A percentile compares a stretch with the other conserved stretches of the same genome.
phyloP scores from a whole-genome alignment of 1,140 invertebrate genomes.

The Gryllus bimaculatus region DNA sequence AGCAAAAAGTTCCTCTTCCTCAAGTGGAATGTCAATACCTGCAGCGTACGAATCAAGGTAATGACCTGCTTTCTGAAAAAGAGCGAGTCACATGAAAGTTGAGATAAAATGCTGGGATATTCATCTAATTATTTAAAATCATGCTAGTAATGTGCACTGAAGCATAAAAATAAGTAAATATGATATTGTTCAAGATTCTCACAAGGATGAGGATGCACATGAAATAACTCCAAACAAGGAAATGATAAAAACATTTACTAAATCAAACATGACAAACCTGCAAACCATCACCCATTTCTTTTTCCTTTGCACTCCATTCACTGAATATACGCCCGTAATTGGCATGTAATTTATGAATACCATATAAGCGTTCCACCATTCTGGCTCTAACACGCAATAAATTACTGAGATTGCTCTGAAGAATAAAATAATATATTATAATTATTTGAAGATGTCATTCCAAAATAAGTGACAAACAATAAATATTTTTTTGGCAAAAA shows the following conservation, averaged over 20 bases:
- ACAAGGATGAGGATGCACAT: no score
- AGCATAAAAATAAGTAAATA: background rate
- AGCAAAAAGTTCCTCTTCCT: constrained; percentile 72
- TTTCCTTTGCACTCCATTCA: constrained; percentile 78
- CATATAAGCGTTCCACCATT: constrained; percentile 66
- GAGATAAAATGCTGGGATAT: constrained; percentile 9
- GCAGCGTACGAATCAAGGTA: constrained; percentile 69
- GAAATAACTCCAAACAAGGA: no score
- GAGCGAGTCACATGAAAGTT: background rate
- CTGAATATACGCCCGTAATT: constrained; percentile 76
- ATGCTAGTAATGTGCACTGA: background rate
- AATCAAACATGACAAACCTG: constrained; percentile 37
- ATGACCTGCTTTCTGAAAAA: constrained; percentile 49
- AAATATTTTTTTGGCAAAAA: background rate
- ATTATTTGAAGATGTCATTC: background rate
- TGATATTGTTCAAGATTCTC: no score
- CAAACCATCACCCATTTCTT: constrained; percentile 70
- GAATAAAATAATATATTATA: constrained; percentile 20
- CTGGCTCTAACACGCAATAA: constrained; percentile 47
- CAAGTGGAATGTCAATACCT: constrained; percentile 61
- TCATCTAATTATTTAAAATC: no score
- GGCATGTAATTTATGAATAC: constrained; percentile 68
- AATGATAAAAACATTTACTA: no score
- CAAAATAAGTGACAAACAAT: background rate
- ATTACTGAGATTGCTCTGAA: constrained; percentile 39